A percentile compares a stretch with the other conserved stretches of the same genome.
Evolutionary conservation across 92 coral and sea anemone genomes (phyloP).

Genomic region (Siderastrea radians): DNA sequence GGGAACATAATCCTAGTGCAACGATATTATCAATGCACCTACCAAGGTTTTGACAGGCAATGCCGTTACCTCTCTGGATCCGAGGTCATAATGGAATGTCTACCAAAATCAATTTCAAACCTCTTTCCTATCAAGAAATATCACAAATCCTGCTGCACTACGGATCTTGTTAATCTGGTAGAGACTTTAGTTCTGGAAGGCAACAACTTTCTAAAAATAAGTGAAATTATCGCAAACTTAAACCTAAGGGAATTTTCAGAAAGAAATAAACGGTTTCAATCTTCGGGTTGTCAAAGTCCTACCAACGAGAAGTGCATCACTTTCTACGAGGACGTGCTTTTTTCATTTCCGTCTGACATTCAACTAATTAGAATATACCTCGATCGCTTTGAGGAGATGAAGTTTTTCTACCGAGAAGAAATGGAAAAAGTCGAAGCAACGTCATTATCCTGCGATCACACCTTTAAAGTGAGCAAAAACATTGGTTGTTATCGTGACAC

Average conservation of each 20-base stretch:
- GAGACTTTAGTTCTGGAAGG: slow-evolving; percentile 30
- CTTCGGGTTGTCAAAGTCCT: background rate
- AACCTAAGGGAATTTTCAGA: slow-evolving; percentile 3
- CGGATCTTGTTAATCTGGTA: slow-evolving; percentile 5
- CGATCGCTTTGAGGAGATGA: slow-evolving; percentile 30
- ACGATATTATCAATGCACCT: slow-evolving; percentile 21
- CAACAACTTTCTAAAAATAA: slow-evolving; percentile 11
- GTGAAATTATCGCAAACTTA: slow-evolving; percentile 4
- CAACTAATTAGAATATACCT: slow-evolving; percentile 27
- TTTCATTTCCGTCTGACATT: slow-evolving; percentile 33
- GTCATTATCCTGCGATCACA: slow-evolving; percentile 37
- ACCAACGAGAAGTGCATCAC: background rate
- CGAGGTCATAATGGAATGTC: background rate
- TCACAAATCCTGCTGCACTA: slow-evolving; percentile 15
- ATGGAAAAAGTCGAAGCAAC: slow-evolving; percentile 12
- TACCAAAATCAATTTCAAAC: slow-evolving; percentile 8
- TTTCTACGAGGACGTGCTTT: slow-evolving; percentile 33
- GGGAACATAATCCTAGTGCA: slow-evolving; percentile 12
- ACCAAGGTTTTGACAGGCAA: slow-evolving; percentile 21
- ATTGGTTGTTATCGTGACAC: slow-evolving; percentile 8
- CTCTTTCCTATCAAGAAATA: slow-evolving; percentile 20
- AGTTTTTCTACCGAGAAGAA: slow-evolving; percentile 18
- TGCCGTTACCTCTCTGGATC: slow-evolving; percentile 16
- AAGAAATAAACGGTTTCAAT: background rate
- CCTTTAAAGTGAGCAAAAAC: slow-evolving; percentile 40